Evolutionary conservation across 1,140 invertebrate species (phyloP).

Genomic region (Meteorus sp.): DNA sequence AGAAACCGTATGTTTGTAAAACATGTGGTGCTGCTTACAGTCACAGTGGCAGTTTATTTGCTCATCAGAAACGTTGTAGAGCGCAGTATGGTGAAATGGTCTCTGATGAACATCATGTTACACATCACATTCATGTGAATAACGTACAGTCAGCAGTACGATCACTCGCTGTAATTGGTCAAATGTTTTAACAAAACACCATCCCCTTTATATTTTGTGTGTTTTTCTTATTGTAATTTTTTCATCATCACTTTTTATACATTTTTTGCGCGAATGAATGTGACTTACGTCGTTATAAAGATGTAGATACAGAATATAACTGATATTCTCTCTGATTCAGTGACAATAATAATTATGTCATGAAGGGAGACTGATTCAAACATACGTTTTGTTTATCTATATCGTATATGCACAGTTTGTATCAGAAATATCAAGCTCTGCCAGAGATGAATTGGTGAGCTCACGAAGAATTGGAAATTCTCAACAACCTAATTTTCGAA

Average conservation of each 20-base stretch:
- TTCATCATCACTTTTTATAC: too few species aligned
- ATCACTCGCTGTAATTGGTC: constrained; percentile 53
- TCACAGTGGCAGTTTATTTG: constrained; percentile 56
- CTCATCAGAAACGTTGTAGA: constrained; percentile 58
- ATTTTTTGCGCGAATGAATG: too few species aligned
- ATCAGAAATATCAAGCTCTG: too few species aligned
- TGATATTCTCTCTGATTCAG: neutral
- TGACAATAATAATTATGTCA: constrained; percentile 2
- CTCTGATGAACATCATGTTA: constrained; percentile 46
- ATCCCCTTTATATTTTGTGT: neutral
- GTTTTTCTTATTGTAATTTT: too few species aligned
- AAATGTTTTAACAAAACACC: constrained; percentile 45
- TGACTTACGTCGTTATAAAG: neutral
- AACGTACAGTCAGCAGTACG: constrained; percentile 53
- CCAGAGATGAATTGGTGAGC: too few species aligned
- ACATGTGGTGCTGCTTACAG: constrained; percentile 61
- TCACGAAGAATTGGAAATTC: too few species aligned
- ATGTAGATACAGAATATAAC: neutral
- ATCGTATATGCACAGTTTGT: too few species aligned
- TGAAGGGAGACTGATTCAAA: neutral
- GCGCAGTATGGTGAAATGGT: constrained; percentile 52
- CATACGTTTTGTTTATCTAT: too few species aligned
- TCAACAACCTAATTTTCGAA: too few species aligned
- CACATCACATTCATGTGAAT: constrained; percentile 54
- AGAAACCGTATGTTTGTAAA: constrained; percentile 63